phyloP scores from a whole-genome alignment of 92 coral and sea anemone species.

The Umimayanthus kanabou region DNA sequence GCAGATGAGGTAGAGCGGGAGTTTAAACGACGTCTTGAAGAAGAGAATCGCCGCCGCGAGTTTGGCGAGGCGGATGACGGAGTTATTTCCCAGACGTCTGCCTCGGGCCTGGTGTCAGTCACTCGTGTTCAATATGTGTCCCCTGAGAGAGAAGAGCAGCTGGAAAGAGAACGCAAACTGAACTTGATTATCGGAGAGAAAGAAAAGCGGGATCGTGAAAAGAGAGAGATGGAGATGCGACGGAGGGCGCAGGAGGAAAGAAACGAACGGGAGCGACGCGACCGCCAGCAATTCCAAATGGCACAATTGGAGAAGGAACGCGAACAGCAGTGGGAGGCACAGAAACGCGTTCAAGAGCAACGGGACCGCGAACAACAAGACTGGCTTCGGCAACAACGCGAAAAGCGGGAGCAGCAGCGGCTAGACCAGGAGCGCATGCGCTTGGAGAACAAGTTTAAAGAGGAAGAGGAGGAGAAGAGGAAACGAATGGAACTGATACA shows the following conservation, averaged over 20 bases:
- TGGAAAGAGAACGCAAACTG: slow-evolving; percentile 68
- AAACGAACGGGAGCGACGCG: slow-evolving; percentile 51
- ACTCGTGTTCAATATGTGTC: slow-evolving; percentile 85
- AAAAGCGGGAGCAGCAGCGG: slow-evolving; percentile 69
- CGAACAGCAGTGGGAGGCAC: slow-evolving; percentile 67
- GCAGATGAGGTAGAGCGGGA: slow-evolving; percentile 91
- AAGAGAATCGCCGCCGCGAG: slow-evolving; percentile 61
- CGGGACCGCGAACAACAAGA: slow-evolving; percentile 69
- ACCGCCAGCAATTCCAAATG: slow-evolving; percentile 51
- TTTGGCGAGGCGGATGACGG: slow-evolving; percentile 44
- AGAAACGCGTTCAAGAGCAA: slow-evolving; percentile 63
- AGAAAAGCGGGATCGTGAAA: slow-evolving; percentile 54
- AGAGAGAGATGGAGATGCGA: slow-evolving; percentile 62
- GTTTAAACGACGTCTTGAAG: slow-evolving; percentile 84
- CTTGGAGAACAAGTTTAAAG: slow-evolving; percentile 66
- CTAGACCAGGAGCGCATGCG: slow-evolving; percentile 65
- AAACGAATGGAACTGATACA: slow-evolving; percentile 66
- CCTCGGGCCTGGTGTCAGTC: slow-evolving; percentile 80
- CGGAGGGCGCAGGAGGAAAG: slow-evolving; percentile 56
- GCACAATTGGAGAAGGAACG: slow-evolving; percentile 74
- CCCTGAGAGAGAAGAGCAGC: slow-evolving; percentile 76
- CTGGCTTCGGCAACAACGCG: slow-evolving; percentile 70
- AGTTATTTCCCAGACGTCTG: slow-evolving; percentile 47
- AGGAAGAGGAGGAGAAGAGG: slow-evolving; percentile 71
- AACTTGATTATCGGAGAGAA: slow-evolving; percentile 60